Evolutionary conservation across 2,797 vertebrate genomes (phyloP).

Genomic region (Nasua narica): DNA sequence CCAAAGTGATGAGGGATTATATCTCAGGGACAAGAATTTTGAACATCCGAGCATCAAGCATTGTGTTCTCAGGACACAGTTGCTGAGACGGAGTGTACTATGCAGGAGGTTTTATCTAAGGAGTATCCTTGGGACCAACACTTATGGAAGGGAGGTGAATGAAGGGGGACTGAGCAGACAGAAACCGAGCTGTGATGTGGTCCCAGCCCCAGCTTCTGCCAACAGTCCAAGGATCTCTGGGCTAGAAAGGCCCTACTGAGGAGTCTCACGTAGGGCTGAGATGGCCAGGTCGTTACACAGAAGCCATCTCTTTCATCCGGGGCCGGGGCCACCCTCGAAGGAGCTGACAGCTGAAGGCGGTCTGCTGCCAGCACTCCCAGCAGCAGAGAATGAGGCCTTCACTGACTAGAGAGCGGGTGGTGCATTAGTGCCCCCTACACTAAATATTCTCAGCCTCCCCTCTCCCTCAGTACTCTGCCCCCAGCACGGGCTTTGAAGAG

Average conservation of each 20-base stretch:
- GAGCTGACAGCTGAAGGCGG: neutral
- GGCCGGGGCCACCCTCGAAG: neutral
- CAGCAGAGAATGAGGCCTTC: neutral
- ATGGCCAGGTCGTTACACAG: neutral
- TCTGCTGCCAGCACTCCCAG: neutral
- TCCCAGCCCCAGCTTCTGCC: neutral
- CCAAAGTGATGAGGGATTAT: neutral
- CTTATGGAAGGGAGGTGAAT: neutral
- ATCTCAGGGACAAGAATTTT: neutral
- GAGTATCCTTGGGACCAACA: neutral
- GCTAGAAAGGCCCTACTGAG: neutral
- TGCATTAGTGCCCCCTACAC: neutral
- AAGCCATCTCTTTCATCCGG: neutral
- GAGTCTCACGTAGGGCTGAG: neutral
- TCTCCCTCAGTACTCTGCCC: neutral
- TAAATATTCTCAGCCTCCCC: neutral
- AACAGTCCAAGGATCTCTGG: neutral
- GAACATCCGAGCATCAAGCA: neutral
- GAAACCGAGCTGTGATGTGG: neutral
- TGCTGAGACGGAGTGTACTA: neutral
- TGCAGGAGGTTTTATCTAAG: neutral
- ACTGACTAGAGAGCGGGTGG: neutral
- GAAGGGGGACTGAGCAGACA: neutral
- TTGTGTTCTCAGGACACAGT: neutral
- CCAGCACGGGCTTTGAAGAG: neutral